Evolutionary conservation across 2,113 vertebrate genomes (phyloP).

Genomic region (Australoheros scitulus): DNA sequence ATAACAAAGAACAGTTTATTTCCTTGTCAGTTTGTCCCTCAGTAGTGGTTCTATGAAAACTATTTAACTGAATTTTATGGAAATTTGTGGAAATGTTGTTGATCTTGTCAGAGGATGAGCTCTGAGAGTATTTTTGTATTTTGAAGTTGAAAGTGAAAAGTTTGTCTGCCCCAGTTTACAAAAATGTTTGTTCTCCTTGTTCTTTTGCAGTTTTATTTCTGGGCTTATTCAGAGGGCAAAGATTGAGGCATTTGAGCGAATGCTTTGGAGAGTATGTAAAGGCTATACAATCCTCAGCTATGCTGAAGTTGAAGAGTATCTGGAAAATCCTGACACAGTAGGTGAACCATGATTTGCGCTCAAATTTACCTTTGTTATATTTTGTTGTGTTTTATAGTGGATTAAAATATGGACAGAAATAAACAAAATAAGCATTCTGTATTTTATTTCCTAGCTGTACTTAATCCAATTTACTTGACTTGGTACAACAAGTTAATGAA

Average conservation of each 20-base stretch:
- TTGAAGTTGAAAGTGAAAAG: no score
- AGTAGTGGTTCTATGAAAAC: no score
- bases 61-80: no score
- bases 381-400: background rate
- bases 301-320: slow-evolving; percentile 86
- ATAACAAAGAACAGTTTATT: no score
- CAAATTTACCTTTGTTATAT: background rate
- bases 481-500: background rate
- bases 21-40: no score
- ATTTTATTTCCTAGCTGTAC: background rate
- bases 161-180: no score
- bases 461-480: background rate
- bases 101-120: background rate
- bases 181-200: background rate
- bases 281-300: slow-evolving; percentile 95
- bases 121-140: background rate
- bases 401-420: background rate
- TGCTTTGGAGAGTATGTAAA: slow-evolving; percentile 96
- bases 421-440: background rate
- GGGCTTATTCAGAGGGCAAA: slow-evolving; percentile 90
- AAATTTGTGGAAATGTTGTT: background rate
- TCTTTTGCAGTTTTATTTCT: slow-evolving; percentile 83
- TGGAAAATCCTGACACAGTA: slow-evolving; percentile 90
- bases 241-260: slow-evolving; percentile 93
- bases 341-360: slow-evolving; percentile 49